Percentiles rank a stretch among this genome's conserved stretches.
phyloP scores from a whole-genome alignment of 2,888 invertebrate genomes.

The Ochropleura leucogaster region DNA sequence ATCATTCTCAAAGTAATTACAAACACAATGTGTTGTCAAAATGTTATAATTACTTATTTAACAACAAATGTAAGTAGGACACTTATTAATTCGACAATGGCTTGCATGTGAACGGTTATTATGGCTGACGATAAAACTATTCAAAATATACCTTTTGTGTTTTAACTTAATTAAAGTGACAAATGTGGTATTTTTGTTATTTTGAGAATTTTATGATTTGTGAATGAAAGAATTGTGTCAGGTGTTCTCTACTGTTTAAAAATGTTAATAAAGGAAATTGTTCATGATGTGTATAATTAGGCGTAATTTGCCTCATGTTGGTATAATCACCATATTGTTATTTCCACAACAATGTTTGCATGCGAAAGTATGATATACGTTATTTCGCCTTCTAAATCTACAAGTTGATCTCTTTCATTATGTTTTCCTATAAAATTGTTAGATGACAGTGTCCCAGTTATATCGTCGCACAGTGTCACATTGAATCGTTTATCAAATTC shows the following conservation, averaged over 20 bases:
- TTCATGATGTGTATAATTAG: constrained; percentile 33
- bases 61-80: constrained; percentile 67
- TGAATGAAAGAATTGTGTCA: constrained; percentile 59
- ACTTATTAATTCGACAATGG: constrained; percentile 65
- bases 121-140: constrained; percentile 52
- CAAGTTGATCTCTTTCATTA: not conserved
- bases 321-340: constrained; percentile 4
- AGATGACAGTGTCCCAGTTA: not conserved
- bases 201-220: constrained; percentile 58
- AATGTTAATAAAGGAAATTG: constrained; percentile 45
- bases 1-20: constrained; percentile 65
- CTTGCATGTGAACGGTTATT: constrained; percentile 65
- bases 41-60: constrained; percentile 70
- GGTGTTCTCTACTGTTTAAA: constrained; percentile 45
- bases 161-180: constrained; percentile 66
- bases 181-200: constrained; percentile 63
- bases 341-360: constrained; percentile 24
- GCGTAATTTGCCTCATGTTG: constrained; percentile 9
- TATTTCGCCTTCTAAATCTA: constrained; percentile 7
- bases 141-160: constrained; percentile 62
- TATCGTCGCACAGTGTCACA: not conserved
- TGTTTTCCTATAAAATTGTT: not conserved
- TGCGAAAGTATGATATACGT: constrained; percentile 16
- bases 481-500: not conserved
- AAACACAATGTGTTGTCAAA: constrained; percentile 68